Evolutionary conservation across 2,113 vertebrate species (phyloP).

Genomic region (Leuciscus idus): DNA sequence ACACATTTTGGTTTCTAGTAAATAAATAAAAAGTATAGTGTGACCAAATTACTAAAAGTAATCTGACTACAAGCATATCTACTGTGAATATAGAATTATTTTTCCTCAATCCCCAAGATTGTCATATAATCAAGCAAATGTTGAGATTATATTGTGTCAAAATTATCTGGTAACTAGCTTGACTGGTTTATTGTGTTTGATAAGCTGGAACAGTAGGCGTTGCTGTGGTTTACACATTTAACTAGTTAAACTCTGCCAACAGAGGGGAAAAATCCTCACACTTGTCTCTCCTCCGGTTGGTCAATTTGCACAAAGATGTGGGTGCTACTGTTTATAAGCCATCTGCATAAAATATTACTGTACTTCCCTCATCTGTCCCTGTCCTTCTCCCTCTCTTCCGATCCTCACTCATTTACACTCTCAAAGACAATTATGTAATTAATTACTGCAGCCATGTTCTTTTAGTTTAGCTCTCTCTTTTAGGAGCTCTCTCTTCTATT

Average conservation of each 20-base stretch:
- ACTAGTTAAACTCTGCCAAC: slow-evolving; percentile 22
- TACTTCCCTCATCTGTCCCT: slow-evolving; percentile 31
- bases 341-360: slow-evolving; percentile 58
- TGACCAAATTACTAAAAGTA: not conserved
- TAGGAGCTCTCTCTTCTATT: slow-evolving; percentile 37
- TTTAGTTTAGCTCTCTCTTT: slow-evolving; percentile 14
- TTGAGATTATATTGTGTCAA: slow-evolving; percentile 19
- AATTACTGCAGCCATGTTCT: slow-evolving; percentile 31
- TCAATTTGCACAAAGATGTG: slow-evolving; percentile 61
- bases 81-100: slow-evolving; percentile 30
- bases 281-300: slow-evolving; percentile 51
- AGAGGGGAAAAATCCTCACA: slow-evolving; percentile 47
- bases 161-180: slow-evolving; percentile 11
- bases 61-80: not conserved
- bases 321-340: slow-evolving; percentile 63
- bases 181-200: slow-evolving; percentile 17
- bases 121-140: not conserved
- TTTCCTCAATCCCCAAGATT: not conserved
- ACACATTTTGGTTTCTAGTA: not conserved
- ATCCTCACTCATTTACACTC: slow-evolving; percentile 16
- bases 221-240: slow-evolving; percentile 29
- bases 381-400: slow-evolving; percentile 13
- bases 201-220: slow-evolving; percentile 13
- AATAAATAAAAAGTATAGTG: not conserved
- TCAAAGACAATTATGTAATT: slow-evolving; percentile 26